phyloP scores from a whole-genome alignment of 2,797 vertebrate genomes.

The Protosalanx chinensis region DNA sequence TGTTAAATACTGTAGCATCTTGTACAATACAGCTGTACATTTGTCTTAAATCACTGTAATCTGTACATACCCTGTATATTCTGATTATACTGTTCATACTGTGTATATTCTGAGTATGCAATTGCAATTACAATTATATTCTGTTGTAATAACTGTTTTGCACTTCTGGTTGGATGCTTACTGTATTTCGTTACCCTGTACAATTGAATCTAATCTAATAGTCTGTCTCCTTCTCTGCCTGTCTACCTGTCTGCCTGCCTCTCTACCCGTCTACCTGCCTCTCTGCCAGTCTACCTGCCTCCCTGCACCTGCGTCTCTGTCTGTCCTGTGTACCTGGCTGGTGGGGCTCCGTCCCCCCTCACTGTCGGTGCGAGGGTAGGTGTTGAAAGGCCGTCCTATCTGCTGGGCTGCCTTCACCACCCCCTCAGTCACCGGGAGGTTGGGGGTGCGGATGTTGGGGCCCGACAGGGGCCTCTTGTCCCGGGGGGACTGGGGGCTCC shows the following conservation, averaged over 20 bases:
- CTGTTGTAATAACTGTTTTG: no score
- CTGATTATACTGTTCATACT: no score
- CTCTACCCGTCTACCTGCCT: neutral
- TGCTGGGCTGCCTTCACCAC: constrained; percentile 77
- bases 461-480: constrained; percentile 91
- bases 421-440: constrained; percentile 75
- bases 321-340: constrained; percentile 73
- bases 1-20: no score
- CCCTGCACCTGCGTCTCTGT: neutral
- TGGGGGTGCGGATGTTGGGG: constrained; percentile 82
- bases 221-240: neutral
- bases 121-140: no score
- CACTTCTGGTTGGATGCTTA: no score
- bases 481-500: constrained; percentile 77
- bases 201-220: no score
- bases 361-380: constrained; percentile 86
- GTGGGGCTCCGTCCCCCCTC: constrained; percentile 75
- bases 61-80: no score
- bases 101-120: no score
- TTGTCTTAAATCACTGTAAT: no score
- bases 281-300: neutral
- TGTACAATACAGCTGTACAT: no score
- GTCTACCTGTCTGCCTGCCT: neutral
- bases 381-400: constrained; percentile 83
- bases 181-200: no score